Evolutionary conservation across 2,797 vertebrate species (phyloP).

Genomic region (Urocyon cinereoargenteus): DNA sequence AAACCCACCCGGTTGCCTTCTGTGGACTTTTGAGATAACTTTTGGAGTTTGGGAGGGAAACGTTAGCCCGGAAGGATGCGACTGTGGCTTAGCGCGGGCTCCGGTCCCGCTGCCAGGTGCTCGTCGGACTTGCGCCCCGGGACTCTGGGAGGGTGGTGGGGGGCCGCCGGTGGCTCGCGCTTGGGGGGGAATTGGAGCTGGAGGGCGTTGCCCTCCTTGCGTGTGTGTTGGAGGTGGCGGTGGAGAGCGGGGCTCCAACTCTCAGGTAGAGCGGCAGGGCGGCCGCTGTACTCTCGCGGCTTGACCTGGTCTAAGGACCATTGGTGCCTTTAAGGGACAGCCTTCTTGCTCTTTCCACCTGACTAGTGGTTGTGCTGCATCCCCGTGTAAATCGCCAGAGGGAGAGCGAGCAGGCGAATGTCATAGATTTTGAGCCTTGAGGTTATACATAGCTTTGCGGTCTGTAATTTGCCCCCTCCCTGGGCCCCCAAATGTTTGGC

Average conservation of each 20-base stretch:
- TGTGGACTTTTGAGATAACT: constrained; percentile 28
- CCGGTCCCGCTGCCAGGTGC: constrained; percentile 33
- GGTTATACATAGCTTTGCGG: not conserved
- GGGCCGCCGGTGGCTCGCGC: not conserved
- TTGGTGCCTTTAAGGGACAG: not conserved
- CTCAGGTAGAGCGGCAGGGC: not conserved
- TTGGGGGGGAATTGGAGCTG: not conserved
- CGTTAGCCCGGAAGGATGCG: constrained; percentile 43
- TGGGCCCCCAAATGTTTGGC: not conserved
- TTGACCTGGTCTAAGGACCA: not conserved
- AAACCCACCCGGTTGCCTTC: not conserved
- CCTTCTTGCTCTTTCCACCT: not conserved
- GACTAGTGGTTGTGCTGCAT: not conserved
- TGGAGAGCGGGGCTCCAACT: not conserved
- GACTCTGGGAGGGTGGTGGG: not conserved
- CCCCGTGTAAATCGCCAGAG: not conserved
- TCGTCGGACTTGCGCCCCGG: not conserved
- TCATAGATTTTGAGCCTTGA: not conserved
- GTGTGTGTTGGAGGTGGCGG: not conserved
- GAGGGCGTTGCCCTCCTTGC: not conserved
- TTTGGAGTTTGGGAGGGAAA: constrained; percentile 56
- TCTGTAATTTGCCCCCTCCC: not conserved
- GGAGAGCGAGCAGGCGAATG: not conserved
- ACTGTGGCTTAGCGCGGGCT: not conserved
- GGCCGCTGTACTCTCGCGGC: not conserved